Percentiles rank a stretch among this genome's conserved stretches.
phyloP scores from a whole-genome alignment of 2,113 vertebrate genomes.

The Gnathonemus longibarbis region DNA sequence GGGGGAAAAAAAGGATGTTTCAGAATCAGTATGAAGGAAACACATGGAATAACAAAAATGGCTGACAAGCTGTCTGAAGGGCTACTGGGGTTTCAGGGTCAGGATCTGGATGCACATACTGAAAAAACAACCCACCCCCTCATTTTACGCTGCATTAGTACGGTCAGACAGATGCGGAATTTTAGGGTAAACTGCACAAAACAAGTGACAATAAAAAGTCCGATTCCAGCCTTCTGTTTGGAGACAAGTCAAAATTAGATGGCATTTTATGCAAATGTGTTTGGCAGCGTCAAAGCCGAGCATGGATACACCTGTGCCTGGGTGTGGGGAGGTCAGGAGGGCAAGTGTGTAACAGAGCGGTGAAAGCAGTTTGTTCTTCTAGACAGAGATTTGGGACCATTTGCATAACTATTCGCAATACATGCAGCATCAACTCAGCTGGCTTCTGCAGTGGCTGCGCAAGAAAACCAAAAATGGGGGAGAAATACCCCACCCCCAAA shows the following conservation, averaged over 20 bases:
- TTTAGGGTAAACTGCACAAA: neutral
- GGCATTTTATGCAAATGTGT: neutral
- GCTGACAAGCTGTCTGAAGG: neutral
- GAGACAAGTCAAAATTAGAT: neutral
- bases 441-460: neutral
- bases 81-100: neutral
- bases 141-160: neutral
- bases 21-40: neutral
- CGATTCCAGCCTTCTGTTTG: neutral
- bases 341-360: neutral
- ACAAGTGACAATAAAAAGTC: neutral
- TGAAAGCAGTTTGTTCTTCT: neutral
- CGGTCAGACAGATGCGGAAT: neutral
- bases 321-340: neutral
- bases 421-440: neutral
- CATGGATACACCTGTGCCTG: neutral
- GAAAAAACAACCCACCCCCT: neutral
- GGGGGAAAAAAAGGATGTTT: neutral
- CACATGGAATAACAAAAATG: neutral
- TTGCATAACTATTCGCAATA: neutral
- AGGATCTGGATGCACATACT: neutral
- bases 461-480: neutral
- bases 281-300: neutral
- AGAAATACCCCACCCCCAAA: neutral
- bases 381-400: neutral